A percentile compares a stretch with the other conserved stretches of the same genome.
These are phyloP conservation scores for Patiria pectinifera DNA, from an alignment of 53 echinoderm and acorn worm species.

Conservation along the genomic window DNA sequence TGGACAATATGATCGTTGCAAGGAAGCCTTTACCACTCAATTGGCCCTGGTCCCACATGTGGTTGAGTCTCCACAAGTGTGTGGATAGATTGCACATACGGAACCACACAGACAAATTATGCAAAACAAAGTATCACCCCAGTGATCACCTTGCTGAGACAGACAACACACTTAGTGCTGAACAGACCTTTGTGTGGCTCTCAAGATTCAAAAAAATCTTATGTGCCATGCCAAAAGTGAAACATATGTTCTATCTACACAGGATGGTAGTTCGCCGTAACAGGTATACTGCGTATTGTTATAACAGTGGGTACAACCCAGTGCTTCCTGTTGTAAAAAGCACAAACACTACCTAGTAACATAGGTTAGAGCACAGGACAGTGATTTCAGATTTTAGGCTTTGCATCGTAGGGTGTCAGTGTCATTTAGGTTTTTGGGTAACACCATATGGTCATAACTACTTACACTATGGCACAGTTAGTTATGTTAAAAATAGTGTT, in stretches of 20 bases:
- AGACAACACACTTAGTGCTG: slow-evolving; percentile 15
- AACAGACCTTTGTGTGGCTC: slow-evolving; percentile 1
- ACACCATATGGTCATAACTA: no score
- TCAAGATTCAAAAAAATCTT: slow-evolving; percentile 24
- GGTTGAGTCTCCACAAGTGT: background rate
- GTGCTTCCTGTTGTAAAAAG: slow-evolving; percentile 33
- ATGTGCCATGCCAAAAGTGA: slow-evolving; percentile 19
- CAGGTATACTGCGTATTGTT: slow-evolving; percentile 17
- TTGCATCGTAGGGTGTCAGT: no score
- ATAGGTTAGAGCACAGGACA: background rate
- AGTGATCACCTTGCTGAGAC: slow-evolving; percentile 1
- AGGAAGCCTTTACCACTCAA: background rate
- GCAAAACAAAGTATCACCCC: background rate
- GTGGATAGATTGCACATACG: slow-evolving; percentile 4
- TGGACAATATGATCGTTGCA: background rate
- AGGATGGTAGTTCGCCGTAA: slow-evolving; percentile 21
- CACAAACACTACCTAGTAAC: background rate
- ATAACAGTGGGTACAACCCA: background rate
- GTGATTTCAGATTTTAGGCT: no score
- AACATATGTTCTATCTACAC: slow-evolving; percentile 17
- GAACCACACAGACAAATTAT: background rate
- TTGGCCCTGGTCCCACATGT: slow-evolving; percentile 14
- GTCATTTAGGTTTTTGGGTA: no score
- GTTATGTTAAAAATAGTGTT: no score
- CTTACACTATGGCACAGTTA: no score